Conservation (phyloP, 2,888 invertebrate genomes). For the Melieria omissa region DNA sequence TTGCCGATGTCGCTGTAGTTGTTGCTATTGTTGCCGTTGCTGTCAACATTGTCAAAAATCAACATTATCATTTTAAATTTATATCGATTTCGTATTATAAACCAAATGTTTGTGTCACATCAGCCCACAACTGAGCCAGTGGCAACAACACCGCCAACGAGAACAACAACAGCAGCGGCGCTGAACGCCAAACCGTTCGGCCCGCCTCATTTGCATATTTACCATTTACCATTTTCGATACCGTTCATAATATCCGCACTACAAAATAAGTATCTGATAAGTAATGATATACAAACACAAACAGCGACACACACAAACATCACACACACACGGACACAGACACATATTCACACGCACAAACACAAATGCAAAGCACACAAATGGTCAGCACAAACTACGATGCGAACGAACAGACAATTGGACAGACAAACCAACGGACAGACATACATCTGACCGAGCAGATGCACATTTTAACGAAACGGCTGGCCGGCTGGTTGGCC, state of each 20-base stretch:
- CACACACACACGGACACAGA: conserved; percentile 38
- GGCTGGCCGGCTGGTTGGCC: conserved; percentile 17
- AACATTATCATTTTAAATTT: conserved; percentile 53
- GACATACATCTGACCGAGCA: conserved; percentile 15
- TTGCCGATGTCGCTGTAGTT: not conserved
- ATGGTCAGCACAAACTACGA: too few relatives aligned
- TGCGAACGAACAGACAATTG: not conserved
- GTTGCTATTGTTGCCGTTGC: not conserved
- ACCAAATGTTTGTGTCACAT: conserved; percentile 52
- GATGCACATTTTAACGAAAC: conserved; percentile 17
- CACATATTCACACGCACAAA: conserved; percentile 22
- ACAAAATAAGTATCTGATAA: conserved; percentile 58
- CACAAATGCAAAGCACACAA: conserved; percentile 9
- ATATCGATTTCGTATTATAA: conserved; percentile 61
- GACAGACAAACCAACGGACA: conserved; percentile 37
- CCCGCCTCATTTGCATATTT: conserved; percentile 16
- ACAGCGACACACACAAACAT: conserved; percentile 24
- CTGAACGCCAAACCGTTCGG: conserved; percentile 1
- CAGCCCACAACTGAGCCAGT: conserved; percentile 10
- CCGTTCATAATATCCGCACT: conserved; percentile 51
- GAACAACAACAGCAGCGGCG: not conserved
- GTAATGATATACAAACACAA: conserved; percentile 61
- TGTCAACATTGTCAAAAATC: conserved; percentile 8
- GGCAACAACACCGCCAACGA: conserved; percentile 21
- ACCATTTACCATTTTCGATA: conserved; percentile 47